A percentile compares a stretch with the other conserved stretches of the same genome.
phyloP scores from a whole-genome alignment of 2,888 invertebrate species.

The Nemotelus nigrinus region DNA sequence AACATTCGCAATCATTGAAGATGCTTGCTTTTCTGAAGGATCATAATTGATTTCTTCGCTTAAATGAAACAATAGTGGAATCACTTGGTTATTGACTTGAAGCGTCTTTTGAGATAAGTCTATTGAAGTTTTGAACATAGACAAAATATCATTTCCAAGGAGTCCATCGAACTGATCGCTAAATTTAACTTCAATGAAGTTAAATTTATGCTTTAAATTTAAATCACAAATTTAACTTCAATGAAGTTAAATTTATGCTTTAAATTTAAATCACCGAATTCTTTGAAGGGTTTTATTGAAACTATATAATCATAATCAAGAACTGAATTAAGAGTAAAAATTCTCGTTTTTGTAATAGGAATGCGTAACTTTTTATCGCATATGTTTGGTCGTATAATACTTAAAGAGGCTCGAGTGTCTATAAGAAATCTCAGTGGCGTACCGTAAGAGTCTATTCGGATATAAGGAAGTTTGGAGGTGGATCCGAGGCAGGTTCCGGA shows the following conservation, averaged over 20 bases:
- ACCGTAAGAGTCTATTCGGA: no score
- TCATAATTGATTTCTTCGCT: constrained; percentile 17
- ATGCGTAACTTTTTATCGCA: no score
- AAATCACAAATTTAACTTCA: constrained; percentile 3
- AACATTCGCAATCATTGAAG: not conserved
- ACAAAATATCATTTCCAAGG: constrained; percentile 15
- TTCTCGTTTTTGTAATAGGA: no score
- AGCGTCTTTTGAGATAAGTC: constrained; percentile 7
- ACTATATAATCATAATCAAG: no score
- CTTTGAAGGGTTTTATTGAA: no score
- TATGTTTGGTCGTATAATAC: not conserved
- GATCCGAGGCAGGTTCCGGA: no score
- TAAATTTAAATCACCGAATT: no score
- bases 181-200: constrained; percentile 1
- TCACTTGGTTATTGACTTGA: not conserved
- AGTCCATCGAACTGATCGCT: constrained; percentile 11
- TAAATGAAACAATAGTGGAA: not conserved
- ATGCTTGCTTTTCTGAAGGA: not conserved
- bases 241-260: constrained; percentile 13
- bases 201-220: no score
- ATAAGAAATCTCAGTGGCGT: constrained; percentile 32
- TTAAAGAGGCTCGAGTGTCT: constrained; percentile 34
- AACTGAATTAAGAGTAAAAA: no score
- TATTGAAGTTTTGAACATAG: not conserved
- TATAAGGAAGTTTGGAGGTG: no score